These are phyloP conservation scores for Syngnathus acus DNA, from an alignment of 2,797 vertebrate genomes.

Conservation along the genomic window DNA sequence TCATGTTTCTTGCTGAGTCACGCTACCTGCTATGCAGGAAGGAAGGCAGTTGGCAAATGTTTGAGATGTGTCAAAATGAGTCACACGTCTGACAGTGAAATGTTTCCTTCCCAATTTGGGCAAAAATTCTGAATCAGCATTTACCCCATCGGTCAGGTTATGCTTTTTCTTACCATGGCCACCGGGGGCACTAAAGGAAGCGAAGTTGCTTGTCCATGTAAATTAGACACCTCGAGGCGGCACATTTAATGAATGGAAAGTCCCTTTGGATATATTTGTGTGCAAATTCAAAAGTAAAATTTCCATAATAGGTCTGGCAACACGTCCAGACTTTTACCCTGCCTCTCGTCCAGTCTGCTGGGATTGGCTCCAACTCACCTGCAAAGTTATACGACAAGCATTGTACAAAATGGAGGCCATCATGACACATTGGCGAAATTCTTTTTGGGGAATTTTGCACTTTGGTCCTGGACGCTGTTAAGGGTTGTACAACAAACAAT, in stretches of 20 bases:
- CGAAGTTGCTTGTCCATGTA: too few species aligned
- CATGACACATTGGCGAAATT: not conserved
- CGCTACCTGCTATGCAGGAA: not conserved
- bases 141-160: too few species aligned
- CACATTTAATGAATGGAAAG: too few species aligned
- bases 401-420: not conserved
- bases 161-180: too few species aligned
- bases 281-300: too few species aligned
- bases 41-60: not conserved
- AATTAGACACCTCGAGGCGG: too few species aligned
- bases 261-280: too few species aligned
- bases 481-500: not conserved
- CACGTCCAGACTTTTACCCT: not conserved
- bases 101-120: not conserved
- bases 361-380: not conserved
- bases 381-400: too few species aligned
- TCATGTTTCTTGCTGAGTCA: not conserved
- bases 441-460: not conserved
- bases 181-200: too few species aligned
- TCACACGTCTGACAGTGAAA: not conserved
- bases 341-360: not conserved
- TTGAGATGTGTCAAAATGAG: not conserved
- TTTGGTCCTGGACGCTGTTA: not conserved
- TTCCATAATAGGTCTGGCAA: too few species aligned
- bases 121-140: too few species aligned